Conservation (phyloP, 2,888 invertebrate genomes). For the Xestobium rufovillosum region DNA sequence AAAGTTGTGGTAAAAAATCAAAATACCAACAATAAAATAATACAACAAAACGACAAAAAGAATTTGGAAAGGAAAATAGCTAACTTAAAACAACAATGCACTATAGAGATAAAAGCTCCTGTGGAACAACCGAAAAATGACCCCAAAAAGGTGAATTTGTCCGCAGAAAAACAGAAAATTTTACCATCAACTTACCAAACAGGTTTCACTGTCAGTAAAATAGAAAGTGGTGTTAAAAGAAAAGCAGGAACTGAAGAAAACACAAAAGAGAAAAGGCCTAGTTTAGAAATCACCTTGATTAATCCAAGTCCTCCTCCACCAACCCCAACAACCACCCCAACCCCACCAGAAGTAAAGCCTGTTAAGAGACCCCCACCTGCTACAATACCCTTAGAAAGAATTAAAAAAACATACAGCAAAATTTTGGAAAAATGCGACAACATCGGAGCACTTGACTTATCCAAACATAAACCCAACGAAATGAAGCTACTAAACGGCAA, state of each 20-base stretch:
- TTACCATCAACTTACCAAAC: constrained; percentile 25
- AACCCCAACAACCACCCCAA: constrained; percentile 17
- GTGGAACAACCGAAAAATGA: constrained; percentile 10
- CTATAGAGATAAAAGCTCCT: constrained; percentile 31
- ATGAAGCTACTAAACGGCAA: background rate
- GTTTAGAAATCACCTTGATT: constrained; percentile 40
- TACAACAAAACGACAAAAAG: constrained; percentile 13
- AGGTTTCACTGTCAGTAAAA: constrained; percentile 43
- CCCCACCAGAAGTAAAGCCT: constrained; percentile 21
- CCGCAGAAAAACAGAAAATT: constrained; percentile 20
- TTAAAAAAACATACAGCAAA: constrained; percentile 40
- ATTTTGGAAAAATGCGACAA: constrained; percentile 42
- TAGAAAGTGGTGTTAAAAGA: constrained; percentile 38
- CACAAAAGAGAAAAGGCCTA: constrained; percentile 34
- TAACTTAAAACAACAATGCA: constrained; percentile 34
- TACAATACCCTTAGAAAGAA: constrained; percentile 47
- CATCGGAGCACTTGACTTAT: constrained; percentile 49
- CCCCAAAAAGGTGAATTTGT: constrained; percentile 23
- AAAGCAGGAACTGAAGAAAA: constrained; percentile 30
- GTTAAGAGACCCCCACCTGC: constrained; percentile 47
- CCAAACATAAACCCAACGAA: constrained; percentile 31
- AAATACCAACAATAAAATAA: constrained; percentile 20
- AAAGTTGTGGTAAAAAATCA: constrained; percentile 19
- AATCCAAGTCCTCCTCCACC: constrained; percentile 26
- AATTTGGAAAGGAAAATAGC: constrained; percentile 32